A percentile compares a stretch with the other conserved stretches of the same genome.
These are phyloP conservation scores for Apodemia zela DNA, from an alignment of 2,888 invertebrate genomes.

Conservation along the genomic window DNA sequence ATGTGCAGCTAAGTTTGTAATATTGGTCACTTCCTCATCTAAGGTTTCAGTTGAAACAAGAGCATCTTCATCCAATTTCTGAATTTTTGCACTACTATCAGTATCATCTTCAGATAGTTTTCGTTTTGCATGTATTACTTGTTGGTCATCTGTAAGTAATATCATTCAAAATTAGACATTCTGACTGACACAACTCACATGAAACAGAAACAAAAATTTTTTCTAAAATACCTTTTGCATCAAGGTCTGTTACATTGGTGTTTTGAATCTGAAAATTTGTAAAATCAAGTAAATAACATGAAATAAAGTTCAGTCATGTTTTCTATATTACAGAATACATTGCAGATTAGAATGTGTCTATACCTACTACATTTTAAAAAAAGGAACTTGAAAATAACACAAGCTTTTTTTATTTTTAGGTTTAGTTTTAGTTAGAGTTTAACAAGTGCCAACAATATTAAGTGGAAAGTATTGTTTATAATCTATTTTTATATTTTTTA, in stretches of 20 bases:
- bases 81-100: conserved; percentile 54
- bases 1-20: conserved; percentile 47
- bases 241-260: conserved; percentile 24
- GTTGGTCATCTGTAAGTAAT: conserved; percentile 45
- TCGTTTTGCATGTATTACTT: conserved; percentile 47
- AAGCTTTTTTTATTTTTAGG: no score
- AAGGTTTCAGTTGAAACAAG: conserved; percentile 50
- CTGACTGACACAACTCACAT: conserved; percentile 15
- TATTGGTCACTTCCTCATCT: conserved; percentile 63
- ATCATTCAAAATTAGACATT: conserved; percentile 6
- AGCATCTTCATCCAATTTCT: conserved; percentile 53
- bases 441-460: no score
- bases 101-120: conserved; percentile 53
- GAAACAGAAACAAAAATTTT: neutral
- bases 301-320: no score
- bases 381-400: no score
- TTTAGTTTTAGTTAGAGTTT: no score
- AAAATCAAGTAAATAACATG: conserved; percentile 9
- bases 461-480: no score
- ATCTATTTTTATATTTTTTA: no score
- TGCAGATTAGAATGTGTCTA: no score
- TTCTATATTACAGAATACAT: no score
- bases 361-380: no score
- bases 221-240: conserved; percentile 41
- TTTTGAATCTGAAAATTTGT: conserved; percentile 24